A percentile compares a stretch with the other conserved stretches of the same genome.
phyloP scores from a whole-genome alignment of 2,888 invertebrate species.

The Drosophila lacicola region DNA sequence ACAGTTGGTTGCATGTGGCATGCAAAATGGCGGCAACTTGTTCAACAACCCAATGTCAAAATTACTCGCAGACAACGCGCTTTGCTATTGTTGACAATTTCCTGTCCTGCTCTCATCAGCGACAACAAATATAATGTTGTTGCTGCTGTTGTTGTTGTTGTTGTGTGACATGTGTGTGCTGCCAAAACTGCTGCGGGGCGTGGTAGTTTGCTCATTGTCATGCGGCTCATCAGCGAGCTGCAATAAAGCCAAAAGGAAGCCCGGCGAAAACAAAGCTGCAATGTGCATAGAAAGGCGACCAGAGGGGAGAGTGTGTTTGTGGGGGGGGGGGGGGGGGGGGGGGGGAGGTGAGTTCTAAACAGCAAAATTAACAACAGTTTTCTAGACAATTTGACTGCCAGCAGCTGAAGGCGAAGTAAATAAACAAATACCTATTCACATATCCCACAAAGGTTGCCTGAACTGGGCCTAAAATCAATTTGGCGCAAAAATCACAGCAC shows the following conservation, averaged over 20 bases:
- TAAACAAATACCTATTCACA: background rate
- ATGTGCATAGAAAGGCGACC: background rate
- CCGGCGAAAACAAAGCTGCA: slow-evolving; percentile 41
- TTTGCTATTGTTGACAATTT: slow-evolving; percentile 70
- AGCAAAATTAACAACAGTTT: slow-evolving; percentile 3
- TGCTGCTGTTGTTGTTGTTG: slow-evolving; percentile 14
- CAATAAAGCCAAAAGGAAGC: slow-evolving; percentile 40
- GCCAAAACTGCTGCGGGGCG: slow-evolving; percentile 45
- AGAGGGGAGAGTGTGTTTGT: background rate
- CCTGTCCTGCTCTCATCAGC: slow-evolving; percentile 46
- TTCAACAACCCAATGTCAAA: no score
- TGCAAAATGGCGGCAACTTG: no score
- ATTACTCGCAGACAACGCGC: slow-evolving; percentile 70
- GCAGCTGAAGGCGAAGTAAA: background rate
- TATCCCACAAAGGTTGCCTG: no score
- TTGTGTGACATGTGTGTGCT: slow-evolving; percentile 35
- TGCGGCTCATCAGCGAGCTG: slow-evolving; percentile 61
- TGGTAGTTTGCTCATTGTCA: slow-evolving; percentile 57
- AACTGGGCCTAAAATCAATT: no score
- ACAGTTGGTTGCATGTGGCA: slow-evolving; percentile 9
- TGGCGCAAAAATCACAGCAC: no score
- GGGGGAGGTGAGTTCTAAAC: background rate
- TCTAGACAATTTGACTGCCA: no score
- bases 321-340: no score
- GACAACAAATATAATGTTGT: slow-evolving; percentile 8